Conservation (phyloP, 2,113 vertebrate genomes). For the Vanacampus margaritifer region DNA sequence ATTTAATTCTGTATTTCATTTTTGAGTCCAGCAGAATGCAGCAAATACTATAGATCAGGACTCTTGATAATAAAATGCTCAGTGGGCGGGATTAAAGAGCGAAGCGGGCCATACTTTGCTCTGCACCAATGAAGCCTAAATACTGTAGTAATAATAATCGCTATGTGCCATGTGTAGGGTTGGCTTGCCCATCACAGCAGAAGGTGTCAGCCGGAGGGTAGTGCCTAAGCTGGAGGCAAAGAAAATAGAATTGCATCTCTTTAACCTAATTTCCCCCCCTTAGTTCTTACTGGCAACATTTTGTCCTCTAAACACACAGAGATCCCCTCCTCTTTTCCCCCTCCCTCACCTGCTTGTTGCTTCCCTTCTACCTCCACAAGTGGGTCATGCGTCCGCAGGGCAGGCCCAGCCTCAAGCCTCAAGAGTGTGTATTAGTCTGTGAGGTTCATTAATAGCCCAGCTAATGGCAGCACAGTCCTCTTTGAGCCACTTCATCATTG, state of each 20-base stretch:
- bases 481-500: conserved; percentile 40
- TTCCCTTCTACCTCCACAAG: conserved; percentile 47
- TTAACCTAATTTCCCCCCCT: conserved; percentile 29
- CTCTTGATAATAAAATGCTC: neutral
- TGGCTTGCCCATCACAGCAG: conserved; percentile 52
- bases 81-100: no score
- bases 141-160: conserved; percentile 12
- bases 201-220: conserved; percentile 56
- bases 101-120: neutral
- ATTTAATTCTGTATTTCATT: no score
- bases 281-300: conserved; percentile 6
- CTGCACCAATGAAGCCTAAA: neutral
- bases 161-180: conserved; percentile 64
- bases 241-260: conserved; percentile 34
- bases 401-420: conserved; percentile 52
- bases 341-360: neutral
- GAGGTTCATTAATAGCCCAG: conserved; percentile 51
- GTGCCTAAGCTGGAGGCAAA: conserved; percentile 32
- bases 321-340: neutral
- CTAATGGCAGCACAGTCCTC: conserved; percentile 41
- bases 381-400: conserved; percentile 60
- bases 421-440: neutral
- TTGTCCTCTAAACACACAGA: neutral
- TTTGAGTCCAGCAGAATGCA: neutral
- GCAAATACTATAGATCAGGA: neutral